Evolutionary conservation across 2,797 vertebrate species (phyloP).

Genomic region (Carduelis carduelis): DNA sequence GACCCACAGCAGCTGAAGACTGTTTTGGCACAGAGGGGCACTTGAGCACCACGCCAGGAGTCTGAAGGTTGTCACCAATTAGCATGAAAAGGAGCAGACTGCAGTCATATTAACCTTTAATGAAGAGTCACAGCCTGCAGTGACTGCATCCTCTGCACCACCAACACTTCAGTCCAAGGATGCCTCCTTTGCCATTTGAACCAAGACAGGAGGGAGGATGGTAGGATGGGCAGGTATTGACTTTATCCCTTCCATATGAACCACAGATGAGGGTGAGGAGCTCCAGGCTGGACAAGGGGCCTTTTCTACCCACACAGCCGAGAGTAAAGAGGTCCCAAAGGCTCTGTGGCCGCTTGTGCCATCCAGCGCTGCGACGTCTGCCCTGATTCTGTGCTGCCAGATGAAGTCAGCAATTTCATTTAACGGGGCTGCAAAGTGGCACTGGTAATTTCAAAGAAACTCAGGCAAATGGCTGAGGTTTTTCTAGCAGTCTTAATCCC

Average conservation of each 20-base stretch:
- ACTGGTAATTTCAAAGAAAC: not conserved
- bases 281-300: not conserved
- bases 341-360: fast-evolving
- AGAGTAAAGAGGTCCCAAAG: not conserved
- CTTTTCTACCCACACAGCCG: not conserved
- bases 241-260: not conserved
- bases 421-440: not conserved
- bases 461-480: not conserved
- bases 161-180: fast-evolving
- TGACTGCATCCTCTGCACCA: not conserved
- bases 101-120: conserved; percentile 37
- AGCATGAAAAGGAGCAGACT: conserved; percentile 10
- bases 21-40: not conserved
- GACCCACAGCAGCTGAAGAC: not conserved
- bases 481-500: not conserved
- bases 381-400: not conserved
- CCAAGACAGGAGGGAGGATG: not conserved
- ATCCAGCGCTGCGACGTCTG: fast-evolving
- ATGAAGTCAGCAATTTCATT: not conserved
- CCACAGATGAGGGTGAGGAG: not conserved
- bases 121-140: not conserved
- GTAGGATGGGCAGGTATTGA: fast-evolving
- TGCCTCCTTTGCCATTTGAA: not conserved
- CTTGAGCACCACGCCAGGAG: not conserved
- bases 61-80: not conserved